These are phyloP conservation scores for Ctenopoma kingsleyae DNA, from an alignment of 2,797 vertebrate genomes.

Conservation along the genomic window DNA sequence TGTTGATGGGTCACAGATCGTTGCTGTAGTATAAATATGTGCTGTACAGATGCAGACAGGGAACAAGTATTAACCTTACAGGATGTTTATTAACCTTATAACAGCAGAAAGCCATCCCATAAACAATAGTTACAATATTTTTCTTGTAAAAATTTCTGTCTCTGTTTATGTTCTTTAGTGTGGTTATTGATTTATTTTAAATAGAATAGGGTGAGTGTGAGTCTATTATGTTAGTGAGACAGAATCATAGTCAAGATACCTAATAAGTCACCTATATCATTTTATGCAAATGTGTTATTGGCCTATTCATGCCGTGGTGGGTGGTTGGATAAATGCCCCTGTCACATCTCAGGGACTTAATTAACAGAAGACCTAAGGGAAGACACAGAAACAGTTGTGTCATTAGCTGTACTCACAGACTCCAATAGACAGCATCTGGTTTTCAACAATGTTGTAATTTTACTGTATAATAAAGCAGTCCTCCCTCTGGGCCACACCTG, in stretches of 20 bases:
- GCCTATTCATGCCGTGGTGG: constrained; percentile 34
- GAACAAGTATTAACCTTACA: constrained; percentile 10
- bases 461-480: constrained; percentile 69
- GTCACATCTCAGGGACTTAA: constrained; percentile 73
- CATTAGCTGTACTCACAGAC: constrained; percentile 63
- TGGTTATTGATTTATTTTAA: constrained; percentile 4
- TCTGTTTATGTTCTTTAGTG: background rate
- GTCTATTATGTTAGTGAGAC: constrained; percentile 23
- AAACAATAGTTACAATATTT: background rate
- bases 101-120: background rate
- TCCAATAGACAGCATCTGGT: constrained; percentile 69
- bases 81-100: constrained; percentile 12
- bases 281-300: constrained; percentile 34
- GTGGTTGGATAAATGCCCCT: constrained; percentile 54
- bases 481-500: constrained; percentile 65
- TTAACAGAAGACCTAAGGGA: constrained; percentile 77
- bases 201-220: background rate
- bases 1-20: constrained; percentile 56
- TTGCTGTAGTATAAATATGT: constrained; percentile 42
- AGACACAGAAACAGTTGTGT: constrained; percentile 71
- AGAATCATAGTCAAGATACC: constrained; percentile 21
- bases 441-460: constrained; percentile 66
- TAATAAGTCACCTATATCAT: constrained; percentile 23
- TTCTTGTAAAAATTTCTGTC: background rate
- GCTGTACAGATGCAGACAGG: constrained; percentile 4